Base-by-base conservation (phyloP, 2,113 vertebrate species). In the Abramis brama region DNA sequence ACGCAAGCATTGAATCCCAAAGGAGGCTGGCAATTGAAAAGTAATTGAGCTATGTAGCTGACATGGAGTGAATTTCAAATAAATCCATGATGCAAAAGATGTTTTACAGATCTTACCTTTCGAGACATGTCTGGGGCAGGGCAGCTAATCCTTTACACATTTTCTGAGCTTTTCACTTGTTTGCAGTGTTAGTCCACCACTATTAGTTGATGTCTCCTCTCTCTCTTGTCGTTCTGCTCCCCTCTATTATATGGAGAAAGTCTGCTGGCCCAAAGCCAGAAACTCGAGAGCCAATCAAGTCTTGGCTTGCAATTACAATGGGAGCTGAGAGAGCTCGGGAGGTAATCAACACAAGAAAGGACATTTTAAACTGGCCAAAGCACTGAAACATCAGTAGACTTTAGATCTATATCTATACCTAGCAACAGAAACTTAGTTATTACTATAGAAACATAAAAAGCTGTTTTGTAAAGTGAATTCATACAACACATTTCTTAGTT, bases 131-230 rank as follows among this genome's bases (percentile, higher is more conserved):
- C 68, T 95, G 95, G 71, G 95, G 95, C 71, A 96, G 91, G 19
- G 95, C 94, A 39, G 95, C 94, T 94, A 96, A 95, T 94, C 95
- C 95, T 90, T 93, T 95, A 91, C 95, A 96, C 95, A 96, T 96
- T 91, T 91, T 94, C 87, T 88, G 43, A 59, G 21, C 23, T 17
- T 82, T 86, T 92, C 84, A 89, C 74, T 86, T 8, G 87, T 47
- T 5, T 11, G 79, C 79, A 13, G 76, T 82, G 81, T 83, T 68
- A 84, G 83, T 90, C 81, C 83, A 71, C 80, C 68, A 81, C 27
- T 36, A 89, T 45, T 45, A 91, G 85, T 82, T 85, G 87, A 74
- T 25, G 75, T 81, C 81, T 89, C 68, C 33, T 75, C 77, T 91
- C 77, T 91, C 84, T 86, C 87, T 91, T 74, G 89, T 86, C 85